Conservation (phyloP, 1,140 invertebrate genomes). For the Drosophila kanapiae region DNA sequence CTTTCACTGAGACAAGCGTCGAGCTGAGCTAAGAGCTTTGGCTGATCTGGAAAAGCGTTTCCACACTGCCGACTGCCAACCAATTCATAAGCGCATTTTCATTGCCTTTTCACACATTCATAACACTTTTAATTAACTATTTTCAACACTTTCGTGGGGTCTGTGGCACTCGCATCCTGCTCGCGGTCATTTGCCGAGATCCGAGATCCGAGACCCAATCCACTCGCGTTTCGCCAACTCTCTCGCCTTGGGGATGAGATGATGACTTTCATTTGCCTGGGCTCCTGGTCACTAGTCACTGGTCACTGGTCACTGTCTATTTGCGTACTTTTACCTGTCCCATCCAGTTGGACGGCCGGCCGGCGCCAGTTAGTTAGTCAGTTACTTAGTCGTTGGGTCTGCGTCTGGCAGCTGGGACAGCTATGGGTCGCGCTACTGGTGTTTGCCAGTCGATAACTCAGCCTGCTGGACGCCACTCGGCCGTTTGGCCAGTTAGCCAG, state of each 20-base stretch:
- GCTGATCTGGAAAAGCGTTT: constrained; percentile 77
- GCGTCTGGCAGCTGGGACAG: constrained; percentile 21
- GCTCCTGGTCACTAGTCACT: constrained; percentile 45
- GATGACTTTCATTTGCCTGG: constrained; percentile 76
- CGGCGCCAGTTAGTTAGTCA: constrained; percentile 6
- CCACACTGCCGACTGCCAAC: constrained; percentile 55
- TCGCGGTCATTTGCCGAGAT: constrained; percentile 54
- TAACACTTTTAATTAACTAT: constrained; percentile 78
- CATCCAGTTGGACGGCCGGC: constrained; percentile 27
- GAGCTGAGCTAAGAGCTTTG: constrained; percentile 32
- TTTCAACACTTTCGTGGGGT: constrained; percentile 70
- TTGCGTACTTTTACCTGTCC: constrained; percentile 78
- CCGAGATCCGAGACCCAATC: constrained; percentile 19
- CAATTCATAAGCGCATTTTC: constrained; percentile 55
- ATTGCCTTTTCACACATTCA: constrained; percentile 78
- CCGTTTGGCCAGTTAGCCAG: constrained; percentile 13
- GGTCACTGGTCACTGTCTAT: constrained; percentile 56
- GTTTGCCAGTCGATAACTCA: constrained; percentile 43
- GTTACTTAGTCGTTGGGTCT: constrained; percentile 24
- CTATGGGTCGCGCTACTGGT: constrained; percentile 44
- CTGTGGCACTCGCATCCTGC: constrained; percentile 56
- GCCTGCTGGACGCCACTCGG: constrained; percentile 40
- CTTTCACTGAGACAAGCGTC: constrained; percentile 63
- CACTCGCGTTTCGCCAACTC: constrained; percentile 52
- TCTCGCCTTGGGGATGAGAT: constrained; percentile 56